phyloP scores from a whole-genome alignment of 1,140 invertebrate species.

The Drosophila melanica region DNA sequence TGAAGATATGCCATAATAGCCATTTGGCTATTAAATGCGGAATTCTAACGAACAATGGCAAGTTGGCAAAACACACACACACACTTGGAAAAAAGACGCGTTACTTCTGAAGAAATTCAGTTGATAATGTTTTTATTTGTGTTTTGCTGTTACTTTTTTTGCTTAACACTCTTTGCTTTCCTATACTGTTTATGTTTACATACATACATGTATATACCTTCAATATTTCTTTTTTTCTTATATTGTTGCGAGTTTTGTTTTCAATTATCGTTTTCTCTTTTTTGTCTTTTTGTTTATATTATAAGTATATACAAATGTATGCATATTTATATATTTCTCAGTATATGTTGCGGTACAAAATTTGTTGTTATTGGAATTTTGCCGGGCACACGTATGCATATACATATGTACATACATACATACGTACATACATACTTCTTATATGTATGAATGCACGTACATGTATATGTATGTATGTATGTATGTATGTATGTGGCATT shows the following conservation, averaged over 20 bases:
- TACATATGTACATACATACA: background rate
- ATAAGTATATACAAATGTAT: constrained; percentile 51
- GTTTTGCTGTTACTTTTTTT: constrained; percentile 13
- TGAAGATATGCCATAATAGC: background rate
- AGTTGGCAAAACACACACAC: constrained; percentile 23
- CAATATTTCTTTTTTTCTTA: constrained; percentile 45
- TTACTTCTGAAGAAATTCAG: constrained; percentile 48
- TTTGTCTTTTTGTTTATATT: constrained; percentile 72
- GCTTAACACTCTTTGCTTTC: constrained; percentile 17
- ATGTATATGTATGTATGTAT: background rate
- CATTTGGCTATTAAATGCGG: constrained; percentile 20
- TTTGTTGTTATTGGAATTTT: constrained; percentile 7
- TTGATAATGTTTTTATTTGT: constrained; percentile 29
- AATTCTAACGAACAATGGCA: constrained; percentile 31
- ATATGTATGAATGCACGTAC: too few relatives aligned
- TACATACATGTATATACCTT: background rate
- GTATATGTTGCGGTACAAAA: constrained; percentile 50
- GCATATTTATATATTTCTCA: constrained; percentile 47
- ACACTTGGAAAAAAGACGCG: constrained; percentile 20
- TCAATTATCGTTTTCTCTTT: constrained; percentile 25
- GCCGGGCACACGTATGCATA: constrained; percentile 7
- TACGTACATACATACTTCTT: too few relatives aligned
- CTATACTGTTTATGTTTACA: constrained; percentile 46
- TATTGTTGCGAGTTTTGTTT: constrained; percentile 44
- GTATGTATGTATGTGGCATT: background rate